Evolutionary conservation across 2,113 vertebrate species (phyloP), one percentile per base, ranked within the genome.

Genomic region (Erythrocebus patas): DNA sequence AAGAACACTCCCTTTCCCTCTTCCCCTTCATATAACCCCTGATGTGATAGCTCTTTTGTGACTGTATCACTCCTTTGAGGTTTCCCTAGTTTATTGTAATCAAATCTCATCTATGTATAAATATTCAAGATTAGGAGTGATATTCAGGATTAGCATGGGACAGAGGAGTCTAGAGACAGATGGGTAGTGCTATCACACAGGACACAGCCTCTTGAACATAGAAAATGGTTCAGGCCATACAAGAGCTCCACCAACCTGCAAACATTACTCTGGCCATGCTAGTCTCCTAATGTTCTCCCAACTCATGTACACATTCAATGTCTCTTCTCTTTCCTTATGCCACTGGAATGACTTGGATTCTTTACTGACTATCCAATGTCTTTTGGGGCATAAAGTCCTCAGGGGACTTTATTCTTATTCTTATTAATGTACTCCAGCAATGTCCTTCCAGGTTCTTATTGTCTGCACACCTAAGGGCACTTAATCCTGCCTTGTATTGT

Each of bases 21-120:
- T 22, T 76, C 43, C 57, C 18, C 13, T 88, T 81, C 32, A 57
- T 0, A n/a, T 84, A 70, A 57, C 22, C 66, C 13, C 48, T 12
- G 23, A 68, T 23, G 45, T 23, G 45, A 87, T 48, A 94, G 72
- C 45, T 85, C 22, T 81, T 85, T 57, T 55, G 10, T 93, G 64
- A 30, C 38, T 17, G 6, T 16, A 64, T 45, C 45, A 93, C 48
- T 82, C 40, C 75, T 96, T 64, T 72, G 52, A 82, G 38, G 12
- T 75, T 94, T 11, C 40, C 14, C 23, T 64, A 43, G 52, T 85
- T 73, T 68, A 91, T 94, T 96, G 91, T 85, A 93, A 95, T 95
- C 76, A 94, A 59, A 94, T 94, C 84, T 92, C 61, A 95, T 50
- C 17, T 79, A 22, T 14, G 35, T 40, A 23, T 20, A 83, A 83